Evolutionary conservation across 2,797 vertebrate species (phyloP).

Genomic region (Epinephelus malabaricus): DNA sequence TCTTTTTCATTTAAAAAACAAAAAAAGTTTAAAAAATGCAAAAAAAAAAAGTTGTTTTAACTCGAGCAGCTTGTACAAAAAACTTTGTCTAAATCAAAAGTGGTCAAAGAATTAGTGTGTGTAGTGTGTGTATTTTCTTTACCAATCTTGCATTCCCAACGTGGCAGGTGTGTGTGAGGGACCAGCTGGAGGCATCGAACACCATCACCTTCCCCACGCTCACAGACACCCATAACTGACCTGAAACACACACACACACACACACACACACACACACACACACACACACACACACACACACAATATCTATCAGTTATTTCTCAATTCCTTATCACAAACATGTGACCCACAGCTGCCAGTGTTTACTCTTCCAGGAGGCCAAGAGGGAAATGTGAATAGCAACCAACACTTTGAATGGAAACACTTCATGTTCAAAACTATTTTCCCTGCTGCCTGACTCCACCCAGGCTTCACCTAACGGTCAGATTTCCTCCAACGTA

Average conservation of each 20-base stretch:
- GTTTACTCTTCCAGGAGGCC: constrained; percentile 14
- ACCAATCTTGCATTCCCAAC: constrained; percentile 89
- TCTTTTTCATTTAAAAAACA: neutral
- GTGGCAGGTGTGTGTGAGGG: constrained; percentile 91
- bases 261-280: constrained; percentile 7
- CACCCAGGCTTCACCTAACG: constrained; percentile 67
- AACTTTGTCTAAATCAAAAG: neutral
- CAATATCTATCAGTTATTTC: constrained; percentile 23
- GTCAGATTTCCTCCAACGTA: constrained; percentile 50
- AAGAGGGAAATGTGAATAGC: constrained; percentile 4
- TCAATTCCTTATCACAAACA: constrained; percentile 23
- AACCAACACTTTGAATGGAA: constrained; percentile 33
- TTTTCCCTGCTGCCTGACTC: constrained; percentile 43
- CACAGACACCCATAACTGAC: constrained; percentile 91
- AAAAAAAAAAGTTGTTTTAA: no score
- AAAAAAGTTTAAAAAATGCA: neutral
- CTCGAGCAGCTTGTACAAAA: neutral
- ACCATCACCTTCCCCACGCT: constrained; percentile 92
- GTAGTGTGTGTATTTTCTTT: constrained; percentile 43
- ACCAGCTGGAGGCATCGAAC: constrained; percentile 96
- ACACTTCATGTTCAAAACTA: constrained; percentile 11
- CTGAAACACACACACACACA: constrained; percentile 78
- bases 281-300: constrained; percentile 75
- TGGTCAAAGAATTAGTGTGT: neutral
- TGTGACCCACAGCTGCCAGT: constrained; percentile 11